phyloP scores from a whole-genome alignment of 1,140 invertebrate species.

The Venustaconcha ellipsiformis region DNA sequence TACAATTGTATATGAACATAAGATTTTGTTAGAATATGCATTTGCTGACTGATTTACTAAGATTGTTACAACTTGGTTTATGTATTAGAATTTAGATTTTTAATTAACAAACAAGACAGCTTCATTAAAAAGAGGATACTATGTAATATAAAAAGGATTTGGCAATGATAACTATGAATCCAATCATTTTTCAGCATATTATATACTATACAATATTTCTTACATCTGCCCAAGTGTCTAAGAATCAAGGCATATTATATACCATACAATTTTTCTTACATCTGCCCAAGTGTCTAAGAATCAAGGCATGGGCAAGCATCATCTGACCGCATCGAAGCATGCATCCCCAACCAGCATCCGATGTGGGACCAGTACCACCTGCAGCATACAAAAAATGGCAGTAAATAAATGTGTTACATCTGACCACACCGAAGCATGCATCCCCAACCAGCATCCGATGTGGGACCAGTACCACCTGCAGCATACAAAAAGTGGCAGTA shows the following conservation, averaged over 20 bases:
- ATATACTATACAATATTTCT: neutral
- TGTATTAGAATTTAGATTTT: no score
- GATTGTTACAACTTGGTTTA: no score
- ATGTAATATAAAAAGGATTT: neutral
- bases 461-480: constrained; percentile 75
- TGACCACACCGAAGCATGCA: constrained; percentile 99
- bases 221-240: constrained; percentile 70
- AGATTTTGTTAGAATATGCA: no score
- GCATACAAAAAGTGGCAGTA: neutral
- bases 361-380: constrained; percentile 78
- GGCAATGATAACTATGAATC: neutral
- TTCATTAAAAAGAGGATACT: neutral
- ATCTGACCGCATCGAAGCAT: constrained; percentile 99
- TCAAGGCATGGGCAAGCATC: constrained; percentile 93
- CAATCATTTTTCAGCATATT: constrained; percentile 75
- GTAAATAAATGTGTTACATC: constrained; percentile 82
- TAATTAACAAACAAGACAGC: no score
- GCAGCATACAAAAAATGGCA: neutral
- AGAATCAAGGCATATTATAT: constrained; percentile 80
- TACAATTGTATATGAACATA: no score
- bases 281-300: constrained; percentile 72
- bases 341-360: constrained; percentile 98
- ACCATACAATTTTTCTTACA: constrained; percentile 40
- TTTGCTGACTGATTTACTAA: no score
- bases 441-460: constrained; percentile 97